Conservation (phyloP, 2,888 invertebrate genomes). For the Sarcophaga caerulescens region DNA sequence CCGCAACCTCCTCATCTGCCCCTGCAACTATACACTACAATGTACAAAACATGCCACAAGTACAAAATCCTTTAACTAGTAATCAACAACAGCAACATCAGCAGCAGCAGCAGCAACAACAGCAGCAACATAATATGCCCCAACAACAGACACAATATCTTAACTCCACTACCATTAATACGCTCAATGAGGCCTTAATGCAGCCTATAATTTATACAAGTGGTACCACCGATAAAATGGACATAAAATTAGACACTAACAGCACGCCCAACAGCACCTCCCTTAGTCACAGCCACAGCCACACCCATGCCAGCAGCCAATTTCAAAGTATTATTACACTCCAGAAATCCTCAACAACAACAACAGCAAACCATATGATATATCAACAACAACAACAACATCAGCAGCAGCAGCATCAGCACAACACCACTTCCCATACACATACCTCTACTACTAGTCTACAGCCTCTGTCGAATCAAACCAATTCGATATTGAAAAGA, state of each 20-base stretch:
- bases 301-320: constrained; percentile 61
- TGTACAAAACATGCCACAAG: constrained; percentile 71
- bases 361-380: constrained; percentile 81
- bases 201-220: constrained; percentile 71
- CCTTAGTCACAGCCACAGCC: constrained; percentile 52
- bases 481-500: constrained; percentile 79
- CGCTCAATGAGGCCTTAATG: constrained; percentile 68
- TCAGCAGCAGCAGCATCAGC: constrained; percentile 80
- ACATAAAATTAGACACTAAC: constrained; percentile 68
- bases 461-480: constrained; percentile 77
- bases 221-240: constrained; percentile 71
- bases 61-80: constrained; percentile 69
- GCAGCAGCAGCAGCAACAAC: constrained; percentile 65
- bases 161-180: constrained; percentile 57
- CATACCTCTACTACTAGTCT: constrained; percentile 64
- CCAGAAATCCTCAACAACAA: constrained; percentile 63
- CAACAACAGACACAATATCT: constrained; percentile 62
- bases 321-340: constrained; percentile 73
- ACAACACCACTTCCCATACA: constrained; percentile 68
- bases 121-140: constrained; percentile 60
- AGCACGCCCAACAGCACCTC: constrained; percentile 14
- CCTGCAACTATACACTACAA: constrained; percentile 66
- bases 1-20: constrained; percentile 9
- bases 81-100: constrained; percentile 31
- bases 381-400: constrained; percentile 78